phyloP scores from a whole-genome alignment of 2,113 vertebrate species.

The Miniopterus natalensis region DNA sequence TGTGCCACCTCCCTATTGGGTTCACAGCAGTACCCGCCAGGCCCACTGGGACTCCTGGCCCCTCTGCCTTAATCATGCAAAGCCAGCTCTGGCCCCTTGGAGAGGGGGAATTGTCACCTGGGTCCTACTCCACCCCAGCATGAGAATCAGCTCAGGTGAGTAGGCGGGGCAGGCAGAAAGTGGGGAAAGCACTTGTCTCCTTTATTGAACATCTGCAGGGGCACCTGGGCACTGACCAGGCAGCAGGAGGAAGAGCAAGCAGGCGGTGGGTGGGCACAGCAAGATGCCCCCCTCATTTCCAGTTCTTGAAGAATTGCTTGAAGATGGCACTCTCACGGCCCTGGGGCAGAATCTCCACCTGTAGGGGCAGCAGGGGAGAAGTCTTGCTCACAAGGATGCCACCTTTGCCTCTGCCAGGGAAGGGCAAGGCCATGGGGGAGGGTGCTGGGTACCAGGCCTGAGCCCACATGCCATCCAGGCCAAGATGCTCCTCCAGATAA shows the following conservation, averaged over 20 bases:
- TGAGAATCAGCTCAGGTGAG: neutral
- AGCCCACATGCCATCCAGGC: neutral
- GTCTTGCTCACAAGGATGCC: neutral
- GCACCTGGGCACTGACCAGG: neutral
- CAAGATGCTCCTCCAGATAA: too few species aligned
- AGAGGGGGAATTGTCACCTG: neutral
- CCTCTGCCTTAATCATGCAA: neutral
- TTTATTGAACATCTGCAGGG: slow-evolving; percentile 67
- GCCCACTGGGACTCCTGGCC: neutral
- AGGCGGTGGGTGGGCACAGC: slow-evolving; percentile 51
- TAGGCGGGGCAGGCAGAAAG: neutral
- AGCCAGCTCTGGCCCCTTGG: neutral
- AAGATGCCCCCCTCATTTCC: slow-evolving; percentile 87
- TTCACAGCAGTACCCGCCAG: neutral
- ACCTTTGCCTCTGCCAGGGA: neutral
- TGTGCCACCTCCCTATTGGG: neutral
- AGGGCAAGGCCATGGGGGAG: neutral
- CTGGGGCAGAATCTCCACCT: slow-evolving; percentile 96
- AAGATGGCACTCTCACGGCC: slow-evolving; percentile 94
- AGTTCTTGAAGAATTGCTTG: slow-evolving; percentile 95
- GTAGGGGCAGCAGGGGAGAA: neutral
- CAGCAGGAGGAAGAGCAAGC: neutral
- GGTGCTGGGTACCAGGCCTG: neutral
- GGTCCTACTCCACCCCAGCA: neutral
- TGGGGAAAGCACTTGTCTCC: neutral